Evolutionary conservation across 2,113 vertebrate species (phyloP).

Genomic region (Genyomyrus donnyi): DNA sequence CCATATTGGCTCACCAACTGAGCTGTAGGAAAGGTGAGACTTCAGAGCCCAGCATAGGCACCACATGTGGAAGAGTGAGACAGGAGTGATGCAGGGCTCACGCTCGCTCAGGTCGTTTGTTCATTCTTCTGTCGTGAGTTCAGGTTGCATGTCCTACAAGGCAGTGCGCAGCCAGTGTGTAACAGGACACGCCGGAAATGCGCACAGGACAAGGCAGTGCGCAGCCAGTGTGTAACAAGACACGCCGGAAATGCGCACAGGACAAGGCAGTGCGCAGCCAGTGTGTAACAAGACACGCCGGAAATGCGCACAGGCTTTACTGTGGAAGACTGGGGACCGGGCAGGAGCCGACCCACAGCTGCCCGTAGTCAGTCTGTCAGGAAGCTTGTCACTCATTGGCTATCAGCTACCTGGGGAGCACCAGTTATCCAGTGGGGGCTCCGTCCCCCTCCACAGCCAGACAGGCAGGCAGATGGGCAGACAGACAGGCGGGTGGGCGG

Average conservation of each 20-base stretch:
- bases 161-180: too few species aligned
- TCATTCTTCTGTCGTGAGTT: not conserved
- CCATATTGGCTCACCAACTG: not conserved
- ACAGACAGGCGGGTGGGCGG: not conserved
- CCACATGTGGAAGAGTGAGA: not conserved
- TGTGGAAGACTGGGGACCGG: not conserved
- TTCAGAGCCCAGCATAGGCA: not conserved
- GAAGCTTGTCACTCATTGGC: not conserved
- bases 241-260: too few species aligned
- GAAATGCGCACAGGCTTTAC: not conserved
- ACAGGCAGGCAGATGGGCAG: not conserved
- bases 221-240: too few species aligned
- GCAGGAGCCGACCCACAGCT: not conserved
- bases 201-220: not conserved
- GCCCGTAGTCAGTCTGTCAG: not conserved
- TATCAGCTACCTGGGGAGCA: not conserved
- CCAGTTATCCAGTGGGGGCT: not conserved
- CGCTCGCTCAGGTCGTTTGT: not conserved
- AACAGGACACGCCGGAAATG: not conserved
- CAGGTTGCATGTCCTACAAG: not conserved
- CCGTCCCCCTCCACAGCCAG: not conserved
- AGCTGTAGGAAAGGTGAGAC: not conserved
- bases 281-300: too few species aligned
- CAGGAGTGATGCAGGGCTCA: not conserved
- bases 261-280: too few species aligned